These are phyloP conservation scores for Illadopsis cleaveri DNA, from an alignment of 2,113 vertebrate species.

Conservation along the genomic window DNA sequence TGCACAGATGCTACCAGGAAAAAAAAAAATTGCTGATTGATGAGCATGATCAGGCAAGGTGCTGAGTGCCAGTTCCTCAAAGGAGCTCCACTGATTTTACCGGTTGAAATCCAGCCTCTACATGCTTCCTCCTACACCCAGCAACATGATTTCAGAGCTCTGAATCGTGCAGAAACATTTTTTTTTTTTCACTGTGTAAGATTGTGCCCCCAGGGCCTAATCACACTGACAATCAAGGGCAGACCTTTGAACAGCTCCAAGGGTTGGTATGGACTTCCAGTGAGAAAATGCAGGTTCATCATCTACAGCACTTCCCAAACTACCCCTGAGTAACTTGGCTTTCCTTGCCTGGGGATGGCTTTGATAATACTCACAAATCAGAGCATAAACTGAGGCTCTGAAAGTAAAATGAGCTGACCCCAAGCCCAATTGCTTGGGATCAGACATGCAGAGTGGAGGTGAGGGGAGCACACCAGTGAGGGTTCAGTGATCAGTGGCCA, in stretches of 20 bases:
- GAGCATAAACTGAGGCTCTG: fast-evolving
- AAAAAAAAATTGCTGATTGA: not conserved
- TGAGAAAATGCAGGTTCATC: not conserved
- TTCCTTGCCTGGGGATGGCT: not conserved
- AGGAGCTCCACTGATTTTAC: not conserved
- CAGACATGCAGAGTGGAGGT: not conserved
- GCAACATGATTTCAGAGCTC: not conserved
- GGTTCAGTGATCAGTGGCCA: not conserved
- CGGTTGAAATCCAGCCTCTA: not conserved
- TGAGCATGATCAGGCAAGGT: not conserved
- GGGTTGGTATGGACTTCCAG: not conserved
- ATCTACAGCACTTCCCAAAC: not conserved
- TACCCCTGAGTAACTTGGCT: not conserved
- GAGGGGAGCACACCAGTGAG: not conserved
- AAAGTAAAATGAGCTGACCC: not conserved
- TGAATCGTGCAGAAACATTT: not conserved
- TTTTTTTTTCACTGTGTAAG: not conserved
- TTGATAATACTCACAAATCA: not conserved
- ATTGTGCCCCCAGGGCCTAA: not conserved
- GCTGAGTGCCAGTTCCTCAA: conserved; percentile 52
- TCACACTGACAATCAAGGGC: not conserved
- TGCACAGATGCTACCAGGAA: conserved; percentile 8
- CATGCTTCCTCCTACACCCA: not conserved
- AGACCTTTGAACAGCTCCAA: not conserved
- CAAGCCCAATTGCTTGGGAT: fast-evolving